phyloP scores from a whole-genome alignment of 2,797 vertebrate genomes.

The Sebastes cheni region DNA sequence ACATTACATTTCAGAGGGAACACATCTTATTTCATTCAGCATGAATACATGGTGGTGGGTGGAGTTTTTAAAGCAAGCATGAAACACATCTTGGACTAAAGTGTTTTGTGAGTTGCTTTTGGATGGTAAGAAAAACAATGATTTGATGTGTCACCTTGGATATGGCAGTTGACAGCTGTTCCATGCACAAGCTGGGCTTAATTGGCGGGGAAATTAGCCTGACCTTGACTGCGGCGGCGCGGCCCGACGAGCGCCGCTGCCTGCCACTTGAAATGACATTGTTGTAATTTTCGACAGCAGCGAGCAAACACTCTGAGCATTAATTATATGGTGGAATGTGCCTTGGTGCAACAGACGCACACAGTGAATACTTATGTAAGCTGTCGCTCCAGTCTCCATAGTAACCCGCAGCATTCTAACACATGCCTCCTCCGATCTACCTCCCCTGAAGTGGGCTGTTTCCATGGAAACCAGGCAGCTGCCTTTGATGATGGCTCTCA shows the following conservation, averaged over 20 bases:
- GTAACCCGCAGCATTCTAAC: slow-evolving; percentile 78
- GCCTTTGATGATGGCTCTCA: slow-evolving; percentile 78
- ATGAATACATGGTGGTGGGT: not conserved
- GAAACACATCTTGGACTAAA: slow-evolving; percentile 48
- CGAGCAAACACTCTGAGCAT: slow-evolving; percentile 76
- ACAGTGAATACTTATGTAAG: slow-evolving; percentile 85
- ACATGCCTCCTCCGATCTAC: slow-evolving; percentile 70
- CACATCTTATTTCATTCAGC: slow-evolving; percentile 20
- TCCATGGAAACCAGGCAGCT: slow-evolving; percentile 83
- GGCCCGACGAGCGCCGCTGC: slow-evolving; percentile 52
- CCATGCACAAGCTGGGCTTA: slow-evolving; percentile 70
- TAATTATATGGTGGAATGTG: slow-evolving; percentile 80
- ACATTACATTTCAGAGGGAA: slow-evolving; percentile 30
- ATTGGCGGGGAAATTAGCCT: slow-evolving; percentile 80
- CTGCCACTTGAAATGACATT: slow-evolving; percentile 78
- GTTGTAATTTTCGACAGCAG: slow-evolving; percentile 76
- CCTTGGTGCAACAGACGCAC: slow-evolving; percentile 65
- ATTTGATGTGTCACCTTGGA: slow-evolving; percentile 82
- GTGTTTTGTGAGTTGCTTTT: slow-evolving; percentile 44
- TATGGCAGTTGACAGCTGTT: slow-evolving; percentile 80
- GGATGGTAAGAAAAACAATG: slow-evolving; percentile 37
- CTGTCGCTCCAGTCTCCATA: slow-evolving; percentile 80
- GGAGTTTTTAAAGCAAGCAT: slow-evolving; percentile 25
- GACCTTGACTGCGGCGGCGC: slow-evolving; percentile 74
- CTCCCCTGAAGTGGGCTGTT: slow-evolving; percentile 81